These are phyloP conservation scores for Austrofundulus limnaeus DNA, from an alignment of 2,113 vertebrate species.

Conservation along the genomic window DNA sequence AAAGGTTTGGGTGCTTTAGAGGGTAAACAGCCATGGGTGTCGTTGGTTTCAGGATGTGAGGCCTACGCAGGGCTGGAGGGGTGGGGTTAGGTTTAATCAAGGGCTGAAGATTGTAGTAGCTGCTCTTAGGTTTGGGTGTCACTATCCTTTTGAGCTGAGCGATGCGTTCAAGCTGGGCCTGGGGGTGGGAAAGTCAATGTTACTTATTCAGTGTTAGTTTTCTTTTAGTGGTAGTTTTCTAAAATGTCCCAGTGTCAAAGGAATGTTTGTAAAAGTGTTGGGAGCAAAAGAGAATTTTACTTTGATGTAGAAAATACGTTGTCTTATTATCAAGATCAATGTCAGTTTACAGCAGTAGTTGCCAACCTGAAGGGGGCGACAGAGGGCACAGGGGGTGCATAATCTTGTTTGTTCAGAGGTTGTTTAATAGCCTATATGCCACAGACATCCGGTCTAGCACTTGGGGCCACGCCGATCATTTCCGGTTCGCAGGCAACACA, in stretches of 20 bases:
- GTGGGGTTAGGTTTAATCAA: slow-evolving; percentile 28
- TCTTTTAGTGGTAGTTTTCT: not conserved
- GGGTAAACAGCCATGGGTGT: slow-evolving; percentile 42
- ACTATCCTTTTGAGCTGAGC: slow-evolving; percentile 68
- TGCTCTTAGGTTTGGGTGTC: slow-evolving; percentile 68
- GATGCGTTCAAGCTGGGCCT: slow-evolving; percentile 75
- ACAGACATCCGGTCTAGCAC: too few relatives aligned
- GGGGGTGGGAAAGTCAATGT: slow-evolving; percentile 13
- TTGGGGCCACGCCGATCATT: too few relatives aligned
- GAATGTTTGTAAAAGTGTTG: not conserved
- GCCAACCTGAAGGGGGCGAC: too few relatives aligned
- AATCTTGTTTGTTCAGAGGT: too few relatives aligned
- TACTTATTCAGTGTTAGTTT: not conserved
- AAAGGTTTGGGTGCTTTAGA: slow-evolving; percentile 22
- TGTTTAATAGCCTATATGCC: too few relatives aligned
- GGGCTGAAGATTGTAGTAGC: slow-evolving; percentile 31
- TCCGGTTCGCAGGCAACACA: too few relatives aligned
- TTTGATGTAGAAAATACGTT: too few relatives aligned
- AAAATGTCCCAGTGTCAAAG: too few relatives aligned
- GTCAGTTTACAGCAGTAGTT: too few relatives aligned
- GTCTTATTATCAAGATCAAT: too few relatives aligned
- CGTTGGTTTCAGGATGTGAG: slow-evolving; percentile 25
- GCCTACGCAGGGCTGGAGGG: slow-evolving; percentile 22
- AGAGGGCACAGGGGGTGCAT: too few relatives aligned
- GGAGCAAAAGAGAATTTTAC: too few relatives aligned